Percentiles rank a stretch among this genome's conserved stretches.
Conservation (phyloP, 2,113 vertebrate genomes). For the Eptesicus fuscus region DNA sequence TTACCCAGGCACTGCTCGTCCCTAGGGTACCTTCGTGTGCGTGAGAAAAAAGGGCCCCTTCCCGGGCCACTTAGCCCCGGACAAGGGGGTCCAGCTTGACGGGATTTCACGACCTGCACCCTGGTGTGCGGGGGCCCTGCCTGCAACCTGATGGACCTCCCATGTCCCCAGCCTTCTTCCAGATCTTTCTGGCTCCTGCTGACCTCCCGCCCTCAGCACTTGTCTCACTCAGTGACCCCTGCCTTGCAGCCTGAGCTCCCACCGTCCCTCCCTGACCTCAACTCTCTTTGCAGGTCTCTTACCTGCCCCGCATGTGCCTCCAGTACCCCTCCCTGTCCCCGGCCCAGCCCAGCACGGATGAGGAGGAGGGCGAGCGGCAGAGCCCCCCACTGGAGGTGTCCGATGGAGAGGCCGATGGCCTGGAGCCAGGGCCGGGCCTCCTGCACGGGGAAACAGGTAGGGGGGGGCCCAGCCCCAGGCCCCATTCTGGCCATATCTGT, state of each 20-base stretch:
- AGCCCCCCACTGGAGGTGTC: slow-evolving; percentile 96
- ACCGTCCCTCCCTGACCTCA: not conserved
- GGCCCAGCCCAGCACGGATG: slow-evolving; percentile 91
- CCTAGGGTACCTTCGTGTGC: accelerated
- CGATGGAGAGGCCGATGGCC: slow-evolving; percentile 91
- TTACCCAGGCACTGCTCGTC: not conserved
- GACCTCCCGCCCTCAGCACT: not conserved
- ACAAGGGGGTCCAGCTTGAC: not conserved
- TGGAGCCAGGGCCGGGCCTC: slow-evolving; percentile 87
- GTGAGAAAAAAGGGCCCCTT: too few relatives aligned
- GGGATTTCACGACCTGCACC: not conserved
- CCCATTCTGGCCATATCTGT: accelerated
- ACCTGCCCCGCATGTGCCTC: slow-evolving; percentile 84
- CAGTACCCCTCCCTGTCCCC: slow-evolving; percentile 87
- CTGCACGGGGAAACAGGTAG: slow-evolving; percentile 90
- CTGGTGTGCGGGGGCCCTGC: not conserved
- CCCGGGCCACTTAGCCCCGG: not conserved
- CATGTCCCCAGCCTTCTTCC: not conserved
- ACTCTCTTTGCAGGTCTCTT: slow-evolving; percentile 78
- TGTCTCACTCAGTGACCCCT: not conserved
- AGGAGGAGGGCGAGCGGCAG: slow-evolving; percentile 91
- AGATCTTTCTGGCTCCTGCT: too few relatives aligned
- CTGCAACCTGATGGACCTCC: not conserved
- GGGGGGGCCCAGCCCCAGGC: slow-evolving; percentile 26
- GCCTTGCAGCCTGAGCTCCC: not conserved